phyloP scores from a whole-genome alignment of 2,888 invertebrate species.

The Harmothoe impar region DNA sequence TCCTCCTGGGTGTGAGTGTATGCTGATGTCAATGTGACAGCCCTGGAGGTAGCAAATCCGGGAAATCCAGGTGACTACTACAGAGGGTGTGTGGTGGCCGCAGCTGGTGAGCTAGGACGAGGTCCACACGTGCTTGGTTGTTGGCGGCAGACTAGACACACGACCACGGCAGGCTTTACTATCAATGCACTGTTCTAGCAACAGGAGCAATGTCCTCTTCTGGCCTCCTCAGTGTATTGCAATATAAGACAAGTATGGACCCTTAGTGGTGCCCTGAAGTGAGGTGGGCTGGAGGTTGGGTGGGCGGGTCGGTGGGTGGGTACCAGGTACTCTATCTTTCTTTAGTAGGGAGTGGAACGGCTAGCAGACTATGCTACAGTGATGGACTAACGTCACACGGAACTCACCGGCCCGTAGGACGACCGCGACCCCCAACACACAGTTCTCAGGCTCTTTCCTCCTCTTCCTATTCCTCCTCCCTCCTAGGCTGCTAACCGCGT shows the following conservation, averaged over 20 bases:
- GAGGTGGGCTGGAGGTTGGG: background rate
- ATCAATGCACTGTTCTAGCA: background rate
- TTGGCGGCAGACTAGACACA: background rate
- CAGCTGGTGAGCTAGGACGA: background rate
- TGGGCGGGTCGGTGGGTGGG: no score
- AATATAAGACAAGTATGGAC: background rate
- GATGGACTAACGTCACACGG: background rate
- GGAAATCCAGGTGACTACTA: background rate
- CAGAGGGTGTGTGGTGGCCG: background rate
- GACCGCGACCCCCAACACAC: background rate
- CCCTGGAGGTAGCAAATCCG: background rate
- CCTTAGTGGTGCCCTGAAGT: background rate
- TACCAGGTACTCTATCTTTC: no score
- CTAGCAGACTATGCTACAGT: background rate
- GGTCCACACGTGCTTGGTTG: constrained; percentile 9
- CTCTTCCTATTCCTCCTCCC: no score
- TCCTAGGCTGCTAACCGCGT: background rate
- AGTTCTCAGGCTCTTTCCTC: no score
- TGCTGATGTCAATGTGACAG: background rate
- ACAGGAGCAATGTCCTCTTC: background rate
- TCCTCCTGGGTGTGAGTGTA: background rate
- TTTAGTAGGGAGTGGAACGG: background rate
- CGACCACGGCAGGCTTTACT: background rate
- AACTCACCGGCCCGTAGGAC: constrained; percentile 21
- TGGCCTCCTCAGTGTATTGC: background rate